Base-by-base conservation (phyloP, 1,140 invertebrate genomes). In the Hypsibius dujardini region DNA sequence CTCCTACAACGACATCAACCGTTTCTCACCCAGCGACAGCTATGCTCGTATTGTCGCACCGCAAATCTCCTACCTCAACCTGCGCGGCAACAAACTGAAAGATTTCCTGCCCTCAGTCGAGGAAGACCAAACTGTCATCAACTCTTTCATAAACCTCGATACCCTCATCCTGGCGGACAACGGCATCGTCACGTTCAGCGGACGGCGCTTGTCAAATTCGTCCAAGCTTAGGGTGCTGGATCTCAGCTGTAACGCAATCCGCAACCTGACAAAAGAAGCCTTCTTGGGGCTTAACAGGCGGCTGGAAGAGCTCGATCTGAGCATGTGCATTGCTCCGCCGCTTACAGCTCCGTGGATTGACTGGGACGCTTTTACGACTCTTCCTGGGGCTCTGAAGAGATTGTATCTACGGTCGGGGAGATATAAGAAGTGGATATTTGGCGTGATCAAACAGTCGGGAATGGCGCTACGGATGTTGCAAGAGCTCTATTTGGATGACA, bases 401-500 rank as follows among this genome's bases (percentile, higher is more conserved):
- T 56, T 56, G 7, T n/a, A n/a, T n/a, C 7, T 56, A n/a, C 7
- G n/a, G 7, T 56, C 50, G 7, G 50, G 7, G n/a, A 7, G n/a
- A n/a, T 56, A 12, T 12, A 56, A 56, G n/a, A 56, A 56, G n/a
- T 12, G 50, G 7, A 56, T 56, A 56, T 56, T 56, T n/a, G 7
- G 7, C 50, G 50, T n/a, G 7, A 7, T 56, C 28, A 12, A 46
- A 67, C 67, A 70, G 12, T 72, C 71, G 47, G 72, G 2, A 46
- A 71, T 67, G 2, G 47, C 45, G 14, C 62, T 50, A 50, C 60
- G 85, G 71, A 88, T 88, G 76, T 82, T 92, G 7, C 85, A 86
- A 74, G 87, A 90, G 77, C 81, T 93, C 3, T 87, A 90, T 75
- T 80, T 93, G 1, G 87, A 88, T 77, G 85, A 89, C 76, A 92